Percentiles rank a stretch among this genome's conserved stretches.
Evolutionary conservation across 2,113 vertebrate genomes (phyloP).

Genomic region (Atlantisia rogersi): DNA sequence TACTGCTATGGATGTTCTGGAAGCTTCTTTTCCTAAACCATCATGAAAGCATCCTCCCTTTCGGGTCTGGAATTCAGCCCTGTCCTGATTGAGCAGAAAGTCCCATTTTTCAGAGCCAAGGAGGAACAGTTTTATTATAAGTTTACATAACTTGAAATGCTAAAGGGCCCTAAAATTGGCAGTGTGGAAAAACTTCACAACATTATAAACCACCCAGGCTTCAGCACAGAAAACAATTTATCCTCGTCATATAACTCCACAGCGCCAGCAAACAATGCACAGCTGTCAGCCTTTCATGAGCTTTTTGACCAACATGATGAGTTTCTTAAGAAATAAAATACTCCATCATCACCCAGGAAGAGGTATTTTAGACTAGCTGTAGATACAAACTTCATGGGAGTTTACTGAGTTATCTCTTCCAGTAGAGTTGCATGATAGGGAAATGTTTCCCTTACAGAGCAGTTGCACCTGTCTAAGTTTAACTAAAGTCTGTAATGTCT

Average conservation of each 20-base stretch:
- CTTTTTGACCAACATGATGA: neutral
- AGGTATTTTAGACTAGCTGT: neutral
- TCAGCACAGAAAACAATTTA: constrained; percentile 8
- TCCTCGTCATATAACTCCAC: neutral
- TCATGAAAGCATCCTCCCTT: neutral
- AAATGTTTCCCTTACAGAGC: neutral
- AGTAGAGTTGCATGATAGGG: neutral
- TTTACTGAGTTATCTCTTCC: neutral
- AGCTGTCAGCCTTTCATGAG: constrained; percentile 11
- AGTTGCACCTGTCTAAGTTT: neutral
- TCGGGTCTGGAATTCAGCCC: neutral
- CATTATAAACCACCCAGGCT: neutral
- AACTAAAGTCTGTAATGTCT: neutral
- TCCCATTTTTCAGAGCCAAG: neutral
- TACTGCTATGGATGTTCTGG: neutral
- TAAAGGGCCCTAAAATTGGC: constrained; percentile 24
- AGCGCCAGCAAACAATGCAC: constrained; percentile 8
- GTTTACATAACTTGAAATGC: constrained; percentile 32
- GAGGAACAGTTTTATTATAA: constrained; percentile 32
- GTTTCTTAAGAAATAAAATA: constrained; percentile 38
- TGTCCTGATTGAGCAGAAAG: neutral
- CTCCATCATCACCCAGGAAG: neutral
- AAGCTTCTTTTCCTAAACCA: neutral
- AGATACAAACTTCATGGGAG: neutral
- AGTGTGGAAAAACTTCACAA: constrained; percentile 13